Base-by-base conservation (phyloP, 2,113 vertebrate species). In the Triplophysa dalaica region DNA sequence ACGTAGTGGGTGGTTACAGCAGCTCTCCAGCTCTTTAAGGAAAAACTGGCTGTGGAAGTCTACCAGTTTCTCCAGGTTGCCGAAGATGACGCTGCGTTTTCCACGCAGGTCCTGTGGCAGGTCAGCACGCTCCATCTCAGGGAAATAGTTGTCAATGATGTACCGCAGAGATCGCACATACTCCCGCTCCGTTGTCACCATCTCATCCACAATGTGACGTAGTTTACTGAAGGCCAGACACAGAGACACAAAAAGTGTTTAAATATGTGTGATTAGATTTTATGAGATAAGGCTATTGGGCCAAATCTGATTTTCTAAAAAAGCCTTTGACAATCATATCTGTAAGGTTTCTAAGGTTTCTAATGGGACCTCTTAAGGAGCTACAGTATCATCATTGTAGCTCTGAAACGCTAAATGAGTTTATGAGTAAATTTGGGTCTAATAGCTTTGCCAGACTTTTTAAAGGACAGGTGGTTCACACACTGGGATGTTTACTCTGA, bases 41-140 rank as follows among this genome's bases (percentile, higher is more conserved):
- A 99, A 99, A 86, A 97, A 98, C 77, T 98, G 95, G 70, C 89
- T 94, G 89, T 99, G 98, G 88, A 99, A 99, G 87, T 96, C 95
- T 0, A 94, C 91, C 41, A 99, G 92, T 26, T 98, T 98, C 93
- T 98, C 95, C 88, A 99, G 90, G 90, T 99, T 99, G 5, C 98
- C 97, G 19, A 99, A 99, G 17, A 99, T 92, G 87, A 95, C 91
- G 0, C 92, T 93, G 19, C 95, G 94, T 75, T 98, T 96, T 0
- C 98, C 97, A 0, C 97, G 87, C 79, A 99, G 95, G 89, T 96
- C 96, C 92, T 98, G 96, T 0, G 97, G 98, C 2, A 98, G 92
- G 88, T 97, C 96, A 0, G 74, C 74, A 0, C 95, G 95, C 81
- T 99, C 96, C 94, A 98, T 94, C 92, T 99, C 97, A 0, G 97